phyloP scores from a whole-genome alignment of 2,113 vertebrate species.

The Leucopsar rothschildi region DNA sequence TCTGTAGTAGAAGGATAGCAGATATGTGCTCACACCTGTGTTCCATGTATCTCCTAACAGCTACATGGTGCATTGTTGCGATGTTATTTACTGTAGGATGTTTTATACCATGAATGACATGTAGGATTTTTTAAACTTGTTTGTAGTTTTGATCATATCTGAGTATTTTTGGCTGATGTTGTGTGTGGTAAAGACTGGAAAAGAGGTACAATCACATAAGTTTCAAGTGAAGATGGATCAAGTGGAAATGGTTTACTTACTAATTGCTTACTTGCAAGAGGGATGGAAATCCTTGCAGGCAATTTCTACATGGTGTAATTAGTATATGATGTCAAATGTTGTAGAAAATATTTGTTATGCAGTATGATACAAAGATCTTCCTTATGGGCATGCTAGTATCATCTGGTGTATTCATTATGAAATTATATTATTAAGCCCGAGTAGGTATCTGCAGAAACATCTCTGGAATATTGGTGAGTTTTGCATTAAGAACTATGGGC shows the following conservation, averaged over 20 bases:
- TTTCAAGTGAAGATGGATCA: background rate
- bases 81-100: background rate
- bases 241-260: background rate
- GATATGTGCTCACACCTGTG: background rate
- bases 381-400: background rate
- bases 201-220: background rate
- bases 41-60: background rate
- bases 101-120: background rate
- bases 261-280: background rate
- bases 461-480: background rate
- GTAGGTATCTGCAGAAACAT: background rate
- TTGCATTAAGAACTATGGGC: background rate
- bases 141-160: background rate
- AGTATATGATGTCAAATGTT: background rate
- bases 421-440: background rate
- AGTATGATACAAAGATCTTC: background rate
- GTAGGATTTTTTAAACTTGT: background rate
- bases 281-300: background rate
- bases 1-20: background rate
- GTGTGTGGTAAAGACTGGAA: background rate
- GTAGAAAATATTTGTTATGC: background rate
- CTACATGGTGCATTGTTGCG: background rate
- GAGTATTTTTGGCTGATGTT: background rate
- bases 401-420: background rate
- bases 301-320: background rate